phyloP scores from a whole-genome alignment of 2,113 vertebrate genomes.

The Tachycineta bicolor region DNA sequence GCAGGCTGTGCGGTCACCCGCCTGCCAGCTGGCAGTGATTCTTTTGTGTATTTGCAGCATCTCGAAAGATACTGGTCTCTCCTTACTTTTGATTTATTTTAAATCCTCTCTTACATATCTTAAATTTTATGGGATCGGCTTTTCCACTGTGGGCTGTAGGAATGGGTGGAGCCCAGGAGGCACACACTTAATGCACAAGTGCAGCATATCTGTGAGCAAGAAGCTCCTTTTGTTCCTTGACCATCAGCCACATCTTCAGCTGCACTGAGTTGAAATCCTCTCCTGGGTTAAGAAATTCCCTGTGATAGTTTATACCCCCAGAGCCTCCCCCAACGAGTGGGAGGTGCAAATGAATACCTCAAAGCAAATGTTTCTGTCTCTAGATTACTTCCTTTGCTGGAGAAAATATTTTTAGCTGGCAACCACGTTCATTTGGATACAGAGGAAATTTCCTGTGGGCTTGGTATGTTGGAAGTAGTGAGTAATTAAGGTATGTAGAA shows the following conservation, averaged over 20 bases:
- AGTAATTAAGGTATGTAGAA: neutral
- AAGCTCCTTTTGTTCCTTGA: neutral
- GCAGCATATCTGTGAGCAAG: neutral
- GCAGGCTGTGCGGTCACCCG: neutral
- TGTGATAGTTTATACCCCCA: neutral
- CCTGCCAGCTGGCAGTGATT: constrained; percentile 20
- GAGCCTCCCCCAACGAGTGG: neutral
- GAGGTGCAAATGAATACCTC: neutral
- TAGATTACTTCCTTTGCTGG: neutral
- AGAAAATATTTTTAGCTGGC: neutral
- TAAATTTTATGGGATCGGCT: neutral
- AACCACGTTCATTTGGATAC: neutral
- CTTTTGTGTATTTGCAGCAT: neutral
- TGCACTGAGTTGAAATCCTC: neutral
- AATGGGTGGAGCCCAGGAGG: neutral
- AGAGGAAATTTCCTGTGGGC: neutral
- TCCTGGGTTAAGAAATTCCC: neutral
- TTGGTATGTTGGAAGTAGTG: neutral
- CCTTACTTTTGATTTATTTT: neutral
- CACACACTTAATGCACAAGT: neutral
- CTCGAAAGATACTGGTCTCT: neutral
- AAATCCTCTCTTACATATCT: neutral
- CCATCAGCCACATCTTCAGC: neutral
- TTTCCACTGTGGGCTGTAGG: neutral
- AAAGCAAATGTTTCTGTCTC: constrained; percentile 16